phyloP scores from a whole-genome alignment of 1,140 invertebrate species.

The Pseudomyrmex pallidus region DNA sequence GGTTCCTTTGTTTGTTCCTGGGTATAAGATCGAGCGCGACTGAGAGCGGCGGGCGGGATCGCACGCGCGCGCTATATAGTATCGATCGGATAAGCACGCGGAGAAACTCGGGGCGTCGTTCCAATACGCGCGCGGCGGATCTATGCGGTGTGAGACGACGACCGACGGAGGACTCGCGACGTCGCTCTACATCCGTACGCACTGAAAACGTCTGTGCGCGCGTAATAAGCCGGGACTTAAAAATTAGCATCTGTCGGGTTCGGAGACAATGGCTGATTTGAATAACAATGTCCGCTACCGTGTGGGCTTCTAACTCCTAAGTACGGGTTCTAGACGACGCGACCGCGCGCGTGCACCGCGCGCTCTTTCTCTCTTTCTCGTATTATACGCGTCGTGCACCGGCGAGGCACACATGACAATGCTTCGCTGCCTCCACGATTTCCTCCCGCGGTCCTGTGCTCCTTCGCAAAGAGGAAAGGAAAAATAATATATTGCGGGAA shows the following conservation, averaged over 20 bases:
- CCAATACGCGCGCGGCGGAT: slow-evolving; percentile 12
- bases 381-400: background rate
- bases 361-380: slow-evolving; percentile 56
- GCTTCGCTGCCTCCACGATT: slow-evolving; percentile 66
- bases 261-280: slow-evolving; percentile 83
- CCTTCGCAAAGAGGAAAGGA: background rate
- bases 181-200: slow-evolving; percentile 81
- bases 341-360: slow-evolving; percentile 42
- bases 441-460: slow-evolving; percentile 62
- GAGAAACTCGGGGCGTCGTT: slow-evolving; percentile 51
- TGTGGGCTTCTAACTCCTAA: slow-evolving; percentile 83
- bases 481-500: background rate
- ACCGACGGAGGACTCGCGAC: background rate
- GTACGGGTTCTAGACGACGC: slow-evolving; percentile 71
- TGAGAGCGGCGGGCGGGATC: slow-evolving; percentile 18
- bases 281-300: slow-evolving; percentile 85
- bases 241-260: slow-evolving; percentile 81
- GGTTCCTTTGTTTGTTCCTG: slow-evolving; percentile 64
- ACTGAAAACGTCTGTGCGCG: slow-evolving; percentile 80
- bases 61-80: background rate
- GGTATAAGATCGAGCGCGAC: slow-evolving; percentile 25
- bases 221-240: slow-evolving; percentile 81
- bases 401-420: slow-evolving; percentile 62
- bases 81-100: slow-evolving; percentile 40
- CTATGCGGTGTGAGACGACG: background rate